phyloP scores from a whole-genome alignment of 2,888 invertebrate genomes.

The Lithodes maja region DNA sequence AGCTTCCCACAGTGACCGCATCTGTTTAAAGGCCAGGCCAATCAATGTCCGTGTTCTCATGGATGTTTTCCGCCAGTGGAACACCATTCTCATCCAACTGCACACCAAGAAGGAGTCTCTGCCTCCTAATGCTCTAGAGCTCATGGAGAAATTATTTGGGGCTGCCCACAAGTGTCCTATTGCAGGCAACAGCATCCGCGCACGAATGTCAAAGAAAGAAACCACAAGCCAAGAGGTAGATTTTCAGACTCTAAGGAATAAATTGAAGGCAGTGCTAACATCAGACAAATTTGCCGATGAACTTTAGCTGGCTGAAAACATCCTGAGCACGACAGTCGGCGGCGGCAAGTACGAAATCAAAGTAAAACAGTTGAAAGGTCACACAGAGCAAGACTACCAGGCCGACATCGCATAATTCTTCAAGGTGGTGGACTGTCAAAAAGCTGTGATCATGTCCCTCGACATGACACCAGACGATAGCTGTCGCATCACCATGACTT shows the following conservation, averaged over 20 bases:
- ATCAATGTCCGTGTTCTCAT: neutral
- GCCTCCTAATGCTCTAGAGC: conserved; percentile 24
- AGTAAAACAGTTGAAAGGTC: conserved; percentile 40
- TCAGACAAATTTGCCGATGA: conserved; percentile 23
- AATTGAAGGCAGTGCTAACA: conserved; percentile 40
- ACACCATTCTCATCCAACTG: conserved; percentile 46
- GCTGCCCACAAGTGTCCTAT: neutral
- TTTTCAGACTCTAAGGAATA: conserved; percentile 30
- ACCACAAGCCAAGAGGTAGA: neutral
- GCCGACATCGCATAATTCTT: conserved; percentile 19
- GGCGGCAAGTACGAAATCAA: conserved; percentile 42
- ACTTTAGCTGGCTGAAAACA: conserved; percentile 45
- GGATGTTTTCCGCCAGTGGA: conserved; percentile 53
- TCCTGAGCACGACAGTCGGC: conserved; percentile 51
- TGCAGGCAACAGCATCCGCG: neutral
- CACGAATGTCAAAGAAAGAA: conserved; percentile 14
- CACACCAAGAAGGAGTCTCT: conserved; percentile 26
- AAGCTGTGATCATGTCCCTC: neutral
- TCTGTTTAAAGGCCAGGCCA: neutral
- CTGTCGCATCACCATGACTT: conserved; percentile 55
- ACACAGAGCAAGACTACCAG: conserved; percentile 35
- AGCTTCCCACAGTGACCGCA: neutral
- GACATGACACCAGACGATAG: conserved; percentile 49
- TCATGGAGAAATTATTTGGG: conserved; percentile 26
- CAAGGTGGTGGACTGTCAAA: neutral